These are phyloP conservation scores for Aulostomus chinensis DNA, from an alignment of 2,797 vertebrate species.

Conservation along the genomic window DNA sequence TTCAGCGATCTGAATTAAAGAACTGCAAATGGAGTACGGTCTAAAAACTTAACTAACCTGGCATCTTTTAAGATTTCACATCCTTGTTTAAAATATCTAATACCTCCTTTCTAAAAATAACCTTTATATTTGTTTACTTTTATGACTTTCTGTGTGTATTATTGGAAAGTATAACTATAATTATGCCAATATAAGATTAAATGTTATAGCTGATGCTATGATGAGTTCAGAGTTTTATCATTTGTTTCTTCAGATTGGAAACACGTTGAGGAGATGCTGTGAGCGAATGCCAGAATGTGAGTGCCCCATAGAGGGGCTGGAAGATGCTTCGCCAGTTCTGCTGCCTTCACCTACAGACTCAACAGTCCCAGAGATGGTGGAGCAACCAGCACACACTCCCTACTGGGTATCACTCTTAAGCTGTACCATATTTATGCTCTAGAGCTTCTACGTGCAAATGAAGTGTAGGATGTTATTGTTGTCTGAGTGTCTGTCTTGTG, in stretches of 20 bases:
- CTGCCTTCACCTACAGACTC: constrained; percentile 55
- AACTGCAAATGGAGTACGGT: no score
- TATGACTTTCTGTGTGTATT: no score
- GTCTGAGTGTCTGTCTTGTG: background rate
- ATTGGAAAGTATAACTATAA: no score
- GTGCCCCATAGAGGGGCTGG: constrained; percentile 26
- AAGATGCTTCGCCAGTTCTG: constrained; percentile 60
- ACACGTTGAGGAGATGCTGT: constrained; percentile 56
- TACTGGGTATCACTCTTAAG: constrained; percentile 82
- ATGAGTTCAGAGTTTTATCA: background rate
- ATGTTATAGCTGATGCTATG: background rate
- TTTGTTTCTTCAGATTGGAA: constrained; percentile 55
- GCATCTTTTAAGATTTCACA: no score
- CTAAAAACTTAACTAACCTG: no score
- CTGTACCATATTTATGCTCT: no score
- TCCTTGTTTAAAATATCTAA: no score
- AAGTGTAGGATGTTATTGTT: background rate
- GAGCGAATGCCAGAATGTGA: constrained; percentile 56
- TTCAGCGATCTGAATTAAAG: no score
- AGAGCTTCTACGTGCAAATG: no score
- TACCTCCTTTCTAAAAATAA: no score
- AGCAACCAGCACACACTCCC: background rate
- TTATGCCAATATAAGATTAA: background rate
- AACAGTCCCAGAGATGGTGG: constrained; percentile 13
- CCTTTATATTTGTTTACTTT: no score